A percentile compares a stretch with the other conserved stretches of the same genome.
phyloP scores from a whole-genome alignment of 2,888 invertebrate species.

The Nymphalis polychloros region DNA sequence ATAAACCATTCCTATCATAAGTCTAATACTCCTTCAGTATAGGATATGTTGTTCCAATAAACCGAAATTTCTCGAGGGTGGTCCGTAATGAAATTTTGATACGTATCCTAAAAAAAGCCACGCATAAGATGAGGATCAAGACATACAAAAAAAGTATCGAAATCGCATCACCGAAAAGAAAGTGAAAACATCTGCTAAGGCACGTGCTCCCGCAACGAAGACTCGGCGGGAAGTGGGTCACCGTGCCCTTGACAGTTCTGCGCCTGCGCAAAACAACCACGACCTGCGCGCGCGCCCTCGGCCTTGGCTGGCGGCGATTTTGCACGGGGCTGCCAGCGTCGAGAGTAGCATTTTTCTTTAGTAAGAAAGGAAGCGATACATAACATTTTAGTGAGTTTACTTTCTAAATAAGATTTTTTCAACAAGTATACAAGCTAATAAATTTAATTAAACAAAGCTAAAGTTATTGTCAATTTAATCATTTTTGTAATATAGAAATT shows the following conservation, averaged over 20 bases:
- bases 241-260: constrained; percentile 61
- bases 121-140: background rate
- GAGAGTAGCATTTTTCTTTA: background rate
- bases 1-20: too few species aligned
- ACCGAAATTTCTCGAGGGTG: background rate
- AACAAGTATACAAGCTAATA: too few species aligned
- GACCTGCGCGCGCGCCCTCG: constrained; percentile 37
- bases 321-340: constrained; percentile 16
- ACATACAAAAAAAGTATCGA: background rate
- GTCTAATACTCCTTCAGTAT: too few species aligned
- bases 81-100: background rate
- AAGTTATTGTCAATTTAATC: too few species aligned
- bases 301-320: constrained; percentile 41
- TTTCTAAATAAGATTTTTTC: background rate
- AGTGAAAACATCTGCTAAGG: constrained; percentile 29
- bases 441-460: too few species aligned
- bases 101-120: background rate
- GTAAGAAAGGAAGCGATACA: background rate
- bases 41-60: too few species aligned
- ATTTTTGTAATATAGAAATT: too few species aligned
- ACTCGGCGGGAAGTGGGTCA: constrained; percentile 67
- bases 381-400: background rate
- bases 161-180: constrained; percentile 8
- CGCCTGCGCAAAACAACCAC: constrained; percentile 41
- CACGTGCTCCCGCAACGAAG: constrained; percentile 56